Conservation (phyloP, 1,140 invertebrate genomes). For the Sinonovacula constricta region DNA sequence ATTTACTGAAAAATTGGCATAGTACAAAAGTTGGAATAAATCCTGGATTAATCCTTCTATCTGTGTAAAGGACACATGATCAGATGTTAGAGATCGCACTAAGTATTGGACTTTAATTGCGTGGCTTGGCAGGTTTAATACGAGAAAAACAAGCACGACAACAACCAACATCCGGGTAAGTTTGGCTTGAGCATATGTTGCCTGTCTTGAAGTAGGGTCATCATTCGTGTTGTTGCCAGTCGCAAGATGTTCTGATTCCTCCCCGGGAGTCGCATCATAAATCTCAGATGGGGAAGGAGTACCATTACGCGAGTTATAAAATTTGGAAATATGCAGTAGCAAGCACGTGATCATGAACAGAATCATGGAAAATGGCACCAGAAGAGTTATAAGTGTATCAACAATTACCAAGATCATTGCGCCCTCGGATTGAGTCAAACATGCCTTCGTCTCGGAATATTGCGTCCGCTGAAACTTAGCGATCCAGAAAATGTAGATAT, state of each 20-base stretch:
- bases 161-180: constrained; percentile 90
- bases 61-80: constrained; percentile 43
- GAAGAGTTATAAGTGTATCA: constrained; percentile 81
- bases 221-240: background rate
- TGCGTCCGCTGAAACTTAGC: constrained; percentile 35
- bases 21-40: constrained; percentile 82
- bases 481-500: constrained; percentile 64
- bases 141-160: constrained; percentile 88
- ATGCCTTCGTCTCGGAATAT: constrained; percentile 30
- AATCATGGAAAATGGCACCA: constrained; percentile 81
- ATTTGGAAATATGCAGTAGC: constrained; percentile 62
- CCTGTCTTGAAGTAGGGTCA: constrained; percentile 17
- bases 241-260: background rate
- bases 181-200: constrained; percentile 82
- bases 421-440: constrained; percentile 39
- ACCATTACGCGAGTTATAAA: constrained; percentile 38
- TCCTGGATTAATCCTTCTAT: constrained; percentile 80
- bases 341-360: constrained; percentile 83
- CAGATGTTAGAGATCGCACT: constrained; percentile 53
- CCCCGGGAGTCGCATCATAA: too few relatives aligned
- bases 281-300: background rate
- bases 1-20: constrained; percentile 91
- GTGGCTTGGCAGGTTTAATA: constrained; percentile 85
- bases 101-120: constrained; percentile 71
- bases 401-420: constrained; percentile 80